phyloP scores from a whole-genome alignment of 2,888 invertebrate species.

The Apamea crenata region DNA sequence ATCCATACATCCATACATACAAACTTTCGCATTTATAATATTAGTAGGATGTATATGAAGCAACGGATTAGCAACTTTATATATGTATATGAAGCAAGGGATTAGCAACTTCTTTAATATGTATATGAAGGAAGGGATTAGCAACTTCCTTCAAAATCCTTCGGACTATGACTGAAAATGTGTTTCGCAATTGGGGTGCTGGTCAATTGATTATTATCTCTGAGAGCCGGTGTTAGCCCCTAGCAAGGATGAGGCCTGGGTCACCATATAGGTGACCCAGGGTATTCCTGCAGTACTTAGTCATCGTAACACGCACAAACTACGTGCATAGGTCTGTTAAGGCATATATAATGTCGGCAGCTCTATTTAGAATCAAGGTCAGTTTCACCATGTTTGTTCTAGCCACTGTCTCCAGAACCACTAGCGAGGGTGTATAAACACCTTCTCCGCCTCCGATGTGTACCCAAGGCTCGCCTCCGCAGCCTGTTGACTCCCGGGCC shows the following conservation, averaged over 20 bases:
- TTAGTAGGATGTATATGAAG: no score
- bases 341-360: neutral
- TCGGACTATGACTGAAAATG: no score
- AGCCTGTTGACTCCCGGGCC: constrained; percentile 16
- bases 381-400: constrained; percentile 27
- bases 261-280: neutral
- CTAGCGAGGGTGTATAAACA: constrained; percentile 3
- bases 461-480: constrained; percentile 1
- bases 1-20: no score
- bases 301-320: neutral
- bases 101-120: no score
- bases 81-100: no score
- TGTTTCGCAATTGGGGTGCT: neutral
- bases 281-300: neutral
- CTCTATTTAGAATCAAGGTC: constrained; percentile 33
- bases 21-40: no score
- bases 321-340: neutral
- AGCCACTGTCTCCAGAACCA: constrained; percentile 1
- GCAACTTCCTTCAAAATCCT: neutral
- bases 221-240: neutral
- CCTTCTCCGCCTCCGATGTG: constrained; percentile 2
- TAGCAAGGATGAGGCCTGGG: neutral
- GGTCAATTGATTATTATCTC: neutral
- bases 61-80: no score
- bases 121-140: neutral